Percentiles rank a stretch among this genome's conserved stretches.
These are phyloP conservation scores for Xiphophorus couchianus DNA, from an alignment of 2,113 vertebrate species.

Conservation along the genomic window DNA sequence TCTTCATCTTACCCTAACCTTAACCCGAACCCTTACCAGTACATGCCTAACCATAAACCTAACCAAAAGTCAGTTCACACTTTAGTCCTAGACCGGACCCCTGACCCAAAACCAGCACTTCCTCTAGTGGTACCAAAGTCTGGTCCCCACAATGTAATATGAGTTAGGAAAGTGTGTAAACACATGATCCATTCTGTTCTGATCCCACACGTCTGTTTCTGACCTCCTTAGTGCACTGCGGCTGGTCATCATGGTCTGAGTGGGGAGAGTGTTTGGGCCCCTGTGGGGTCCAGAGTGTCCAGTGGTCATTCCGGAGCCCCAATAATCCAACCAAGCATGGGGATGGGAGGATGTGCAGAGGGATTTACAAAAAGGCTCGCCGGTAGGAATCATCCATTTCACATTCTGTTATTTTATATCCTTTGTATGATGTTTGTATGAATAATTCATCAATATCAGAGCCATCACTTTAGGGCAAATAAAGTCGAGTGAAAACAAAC, in stretches of 20 bases:
- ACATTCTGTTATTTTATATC: too few species aligned
- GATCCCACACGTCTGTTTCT: not conserved
- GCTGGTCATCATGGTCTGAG: slow-evolving; percentile 90
- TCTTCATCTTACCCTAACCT: too few species aligned
- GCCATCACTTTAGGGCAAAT: not conserved
- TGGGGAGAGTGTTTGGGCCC: slow-evolving; percentile 90
- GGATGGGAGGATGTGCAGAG: slow-evolving; percentile 80
- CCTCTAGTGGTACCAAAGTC: too few species aligned
- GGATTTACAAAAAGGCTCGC: slow-evolving; percentile 90
- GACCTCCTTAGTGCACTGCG: slow-evolving; percentile 83
- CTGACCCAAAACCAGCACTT: too few species aligned
- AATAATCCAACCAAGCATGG: slow-evolving; percentile 83
- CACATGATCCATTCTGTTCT: not conserved
- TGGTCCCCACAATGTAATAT: too few species aligned
- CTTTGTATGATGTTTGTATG: not conserved
- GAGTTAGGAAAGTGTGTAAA: too few species aligned
- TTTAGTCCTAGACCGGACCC: too few species aligned
- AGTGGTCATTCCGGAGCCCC: slow-evolving; percentile 94
- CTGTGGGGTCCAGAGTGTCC: slow-evolving; percentile 87
- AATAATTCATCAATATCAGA: not conserved
- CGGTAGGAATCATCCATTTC: slow-evolving; percentile 71
- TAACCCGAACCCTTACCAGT: too few species aligned
- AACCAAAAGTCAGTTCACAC: too few species aligned
- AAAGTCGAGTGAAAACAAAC: not conserved
- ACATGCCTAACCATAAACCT: too few species aligned